Evolutionary conservation across 2,888 invertebrate genomes (phyloP).

Genomic region (Dorcus hopei): DNA sequence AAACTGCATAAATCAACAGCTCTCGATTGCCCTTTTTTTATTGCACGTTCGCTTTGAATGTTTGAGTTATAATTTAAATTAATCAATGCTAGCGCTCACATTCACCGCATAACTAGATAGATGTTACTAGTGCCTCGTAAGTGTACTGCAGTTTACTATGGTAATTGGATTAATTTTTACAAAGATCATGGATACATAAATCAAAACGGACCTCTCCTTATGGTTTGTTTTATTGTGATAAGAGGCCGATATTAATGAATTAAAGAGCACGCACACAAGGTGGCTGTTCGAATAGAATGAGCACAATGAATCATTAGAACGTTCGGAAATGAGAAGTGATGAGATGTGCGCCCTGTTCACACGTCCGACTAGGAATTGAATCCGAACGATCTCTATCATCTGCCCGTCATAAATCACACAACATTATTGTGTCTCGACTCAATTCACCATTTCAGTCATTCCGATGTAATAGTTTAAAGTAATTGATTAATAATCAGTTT

Average conservation of each 20-base stretch:
- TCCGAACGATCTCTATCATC: conserved; percentile 12
- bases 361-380: conserved; percentile 5
- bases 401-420: conserved; percentile 13
- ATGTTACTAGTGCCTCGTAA: conserved; percentile 2
- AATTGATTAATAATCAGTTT: conserved; percentile 11
- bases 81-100: too few species aligned
- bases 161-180: conserved; percentile 13
- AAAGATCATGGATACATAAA: conserved; percentile 6
- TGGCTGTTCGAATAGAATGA: not conserved
- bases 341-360: conserved; percentile 8
- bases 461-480: conserved; percentile 8
- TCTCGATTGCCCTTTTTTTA: not conserved
- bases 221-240: conserved; percentile 1
- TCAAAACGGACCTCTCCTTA: conserved; percentile 4
- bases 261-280: not conserved
- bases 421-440: conserved; percentile 4
- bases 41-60: not conserved
- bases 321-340: conserved; percentile 14
- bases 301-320: conserved; percentile 12
- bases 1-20: not conserved
- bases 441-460: not conserved
- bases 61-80: not conserved
- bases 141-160: not conserved
- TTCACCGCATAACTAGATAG: not conserved
- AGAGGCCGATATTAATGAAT: not conserved